Conservation (phyloP, 1,140 invertebrate genomes). For the Psix sp. region DNA sequence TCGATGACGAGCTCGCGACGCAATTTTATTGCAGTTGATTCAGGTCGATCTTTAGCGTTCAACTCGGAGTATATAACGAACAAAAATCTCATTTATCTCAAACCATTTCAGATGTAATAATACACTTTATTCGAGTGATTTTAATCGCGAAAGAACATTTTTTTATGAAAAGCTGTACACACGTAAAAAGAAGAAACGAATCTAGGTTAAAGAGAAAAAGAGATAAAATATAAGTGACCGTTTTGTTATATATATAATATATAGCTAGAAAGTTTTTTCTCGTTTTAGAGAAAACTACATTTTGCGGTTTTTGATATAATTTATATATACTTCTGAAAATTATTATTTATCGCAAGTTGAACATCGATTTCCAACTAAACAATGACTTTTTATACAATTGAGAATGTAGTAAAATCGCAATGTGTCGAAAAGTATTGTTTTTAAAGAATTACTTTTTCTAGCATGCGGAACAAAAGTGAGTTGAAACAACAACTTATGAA, state of each 20-base stretch:
- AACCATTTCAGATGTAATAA: slow-evolving; percentile 36
- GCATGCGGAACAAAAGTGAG: too few relatives aligned
- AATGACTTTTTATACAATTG: too few relatives aligned
- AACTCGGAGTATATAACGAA: slow-evolving; percentile 6
- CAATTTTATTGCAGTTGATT: slow-evolving; percentile 13
- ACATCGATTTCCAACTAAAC: too few relatives aligned
- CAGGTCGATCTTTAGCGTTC: neutral
- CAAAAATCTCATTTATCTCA: slow-evolving; percentile 24
- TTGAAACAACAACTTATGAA: too few relatives aligned
- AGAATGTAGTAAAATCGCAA: too few relatives aligned
- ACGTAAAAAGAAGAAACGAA: slow-evolving; percentile 40
- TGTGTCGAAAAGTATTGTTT: too few relatives aligned
- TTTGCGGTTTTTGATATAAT: neutral
- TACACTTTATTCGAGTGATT: slow-evolving; percentile 34
- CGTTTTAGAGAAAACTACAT: neutral
- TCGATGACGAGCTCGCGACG: slow-evolving; percentile 6
- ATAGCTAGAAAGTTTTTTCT: neutral
- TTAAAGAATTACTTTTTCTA: too few relatives aligned
- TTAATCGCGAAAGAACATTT: slow-evolving; percentile 40
- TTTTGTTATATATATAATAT: slow-evolving; percentile 15
- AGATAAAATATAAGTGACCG: slow-evolving; percentile 36
- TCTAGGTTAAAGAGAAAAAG: slow-evolving; percentile 46
- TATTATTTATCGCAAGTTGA: too few relatives aligned
- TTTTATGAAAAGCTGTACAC: slow-evolving; percentile 27
- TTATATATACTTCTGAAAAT: too few relatives aligned